phyloP scores from a whole-genome alignment of 2,797 vertebrate genomes.

The Eulemur mongoz region DNA sequence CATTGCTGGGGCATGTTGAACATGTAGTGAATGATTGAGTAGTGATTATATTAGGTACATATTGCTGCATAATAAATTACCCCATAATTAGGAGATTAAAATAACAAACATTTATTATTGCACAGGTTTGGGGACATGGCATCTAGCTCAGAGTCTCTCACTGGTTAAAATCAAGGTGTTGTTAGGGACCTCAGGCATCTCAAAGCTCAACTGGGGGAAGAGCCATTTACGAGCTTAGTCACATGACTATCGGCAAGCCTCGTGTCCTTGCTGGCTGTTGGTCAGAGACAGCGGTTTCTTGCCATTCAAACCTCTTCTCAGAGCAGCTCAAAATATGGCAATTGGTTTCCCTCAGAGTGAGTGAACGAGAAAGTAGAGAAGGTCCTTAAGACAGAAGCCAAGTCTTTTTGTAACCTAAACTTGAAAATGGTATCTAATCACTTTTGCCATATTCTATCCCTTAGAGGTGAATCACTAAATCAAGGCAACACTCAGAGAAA shows the following conservation, averaged over 20 bases:
- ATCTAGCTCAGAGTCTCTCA: neutral
- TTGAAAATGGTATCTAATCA: neutral
- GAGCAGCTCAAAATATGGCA: neutral
- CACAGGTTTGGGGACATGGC: neutral
- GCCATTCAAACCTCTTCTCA: neutral
- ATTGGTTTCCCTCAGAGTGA: neutral
- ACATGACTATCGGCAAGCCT: neutral
- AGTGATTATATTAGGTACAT: constrained; percentile 1
- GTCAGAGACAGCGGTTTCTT: neutral
- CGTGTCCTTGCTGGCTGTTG: neutral
- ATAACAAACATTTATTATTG: neutral
- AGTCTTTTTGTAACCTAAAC: neutral
- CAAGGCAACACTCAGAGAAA: neutral
- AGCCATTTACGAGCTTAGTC: neutral
- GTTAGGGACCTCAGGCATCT: neutral
- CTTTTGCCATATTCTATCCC: neutral
- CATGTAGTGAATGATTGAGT: neutral
- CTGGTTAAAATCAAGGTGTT: neutral
- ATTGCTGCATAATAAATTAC: neutral
- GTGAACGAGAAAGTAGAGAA: neutral
- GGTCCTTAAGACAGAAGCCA: neutral
- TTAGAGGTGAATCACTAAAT: neutral
- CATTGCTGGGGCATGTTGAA: neutral
- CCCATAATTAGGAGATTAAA: neutral
- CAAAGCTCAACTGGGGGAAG: neutral